These are phyloP conservation scores for Schlechtendalia chinensis DNA, from an alignment of 1,140 invertebrate species.

Conservation along the genomic window DNA sequence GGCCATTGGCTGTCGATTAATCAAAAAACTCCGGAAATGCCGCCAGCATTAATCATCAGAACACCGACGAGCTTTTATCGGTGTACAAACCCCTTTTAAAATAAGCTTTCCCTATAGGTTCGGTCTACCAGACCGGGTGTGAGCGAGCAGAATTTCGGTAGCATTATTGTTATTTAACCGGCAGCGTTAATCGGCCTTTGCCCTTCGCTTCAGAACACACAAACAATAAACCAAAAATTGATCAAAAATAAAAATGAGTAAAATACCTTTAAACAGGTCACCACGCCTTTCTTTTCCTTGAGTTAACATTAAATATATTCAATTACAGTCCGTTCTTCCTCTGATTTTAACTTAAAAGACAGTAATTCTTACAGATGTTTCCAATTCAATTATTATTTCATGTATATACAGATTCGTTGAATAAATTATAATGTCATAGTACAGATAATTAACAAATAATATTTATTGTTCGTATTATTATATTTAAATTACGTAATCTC, in stretches of 20 bases:
- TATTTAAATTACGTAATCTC: background rate
- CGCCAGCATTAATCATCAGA: constrained; percentile 35
- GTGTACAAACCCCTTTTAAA: constrained; percentile 24
- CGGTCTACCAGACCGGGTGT: background rate
- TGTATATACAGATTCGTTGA: background rate
- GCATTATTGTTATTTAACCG: constrained; percentile 32
- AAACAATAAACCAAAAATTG: constrained; percentile 15
- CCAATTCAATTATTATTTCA: background rate
- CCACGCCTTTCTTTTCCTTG: background rate
- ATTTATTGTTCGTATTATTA: background rate
- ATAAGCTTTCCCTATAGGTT: background rate
- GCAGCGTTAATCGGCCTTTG: background rate
- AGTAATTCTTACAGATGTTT: background rate
- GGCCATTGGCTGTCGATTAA: constrained; percentile 28
- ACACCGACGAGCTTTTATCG: constrained; percentile 35
- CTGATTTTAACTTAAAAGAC: background rate
- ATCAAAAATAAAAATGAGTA: background rate
- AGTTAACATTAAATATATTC: constrained; percentile 5
- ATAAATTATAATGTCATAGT: background rate
- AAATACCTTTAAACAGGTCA: constrained; percentile 3
- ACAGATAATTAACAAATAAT: constrained; percentile 1
- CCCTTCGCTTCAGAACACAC: constrained; percentile 12
- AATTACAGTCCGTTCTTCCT: background rate
- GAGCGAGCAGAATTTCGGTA: background rate
- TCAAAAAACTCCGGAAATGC: constrained; percentile 22